Percentiles rank a stretch among this genome's conserved stretches.
Conservation (phyloP, 1,140 invertebrate genomes). For the Psix sp. region DNA sequence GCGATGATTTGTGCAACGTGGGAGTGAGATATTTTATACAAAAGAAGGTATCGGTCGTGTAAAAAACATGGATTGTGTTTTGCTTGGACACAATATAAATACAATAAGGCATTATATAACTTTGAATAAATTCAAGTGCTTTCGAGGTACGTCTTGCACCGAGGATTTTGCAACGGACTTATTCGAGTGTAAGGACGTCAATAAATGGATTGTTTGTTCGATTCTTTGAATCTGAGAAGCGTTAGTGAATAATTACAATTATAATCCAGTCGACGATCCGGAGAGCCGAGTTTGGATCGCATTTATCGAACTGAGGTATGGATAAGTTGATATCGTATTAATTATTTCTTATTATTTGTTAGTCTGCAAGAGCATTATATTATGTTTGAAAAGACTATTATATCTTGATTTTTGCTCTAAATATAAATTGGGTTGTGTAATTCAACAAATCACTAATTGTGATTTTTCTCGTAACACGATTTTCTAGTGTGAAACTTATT, state of each 20-base stretch:
- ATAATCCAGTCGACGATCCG: neutral
- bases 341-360: no score
- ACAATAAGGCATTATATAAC: slow-evolving; percentile 46
- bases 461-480: no score
- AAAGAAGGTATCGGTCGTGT: slow-evolving; percentile 19
- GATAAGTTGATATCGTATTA: no score
- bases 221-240: neutral
- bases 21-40: slow-evolving; percentile 38
- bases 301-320: no score
- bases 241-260: neutral
- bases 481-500: no score
- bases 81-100: slow-evolving; percentile 34
- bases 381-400: no score
- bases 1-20: slow-evolving; percentile 26
- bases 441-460: no score
- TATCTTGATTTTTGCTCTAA: no score
- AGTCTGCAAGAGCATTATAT: no score
- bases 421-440: no score
- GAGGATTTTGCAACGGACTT: slow-evolving; percentile 16
- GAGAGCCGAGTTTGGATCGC: no score
- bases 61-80: slow-evolving; percentile 29
- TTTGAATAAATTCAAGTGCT: slow-evolving; percentile 25
- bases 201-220: slow-evolving; percentile 2
- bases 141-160: slow-evolving; percentile 6
- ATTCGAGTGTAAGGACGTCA: slow-evolving; percentile 21